A percentile compares a stretch with the other conserved stretches of the same genome.
Conservation (phyloP, 2,797 vertebrate species). For the Semotilus atromaculatus region DNA sequence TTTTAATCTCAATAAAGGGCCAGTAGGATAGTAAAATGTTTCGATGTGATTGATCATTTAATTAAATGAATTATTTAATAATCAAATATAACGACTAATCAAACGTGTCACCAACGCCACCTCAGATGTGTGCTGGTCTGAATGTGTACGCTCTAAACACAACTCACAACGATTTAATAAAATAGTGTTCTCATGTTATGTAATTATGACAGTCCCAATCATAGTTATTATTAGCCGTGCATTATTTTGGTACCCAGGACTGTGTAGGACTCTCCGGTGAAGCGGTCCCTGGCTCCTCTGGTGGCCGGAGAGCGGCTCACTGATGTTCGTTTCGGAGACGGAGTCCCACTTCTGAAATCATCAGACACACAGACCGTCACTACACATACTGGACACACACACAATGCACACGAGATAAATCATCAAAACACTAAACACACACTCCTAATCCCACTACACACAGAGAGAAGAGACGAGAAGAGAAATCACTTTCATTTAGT, state of each 20-base stretch:
- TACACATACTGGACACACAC: neutral
- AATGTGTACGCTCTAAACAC: too few relatives aligned
- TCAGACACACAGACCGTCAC: conserved; percentile 4
- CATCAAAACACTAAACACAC: conserved; percentile 27
- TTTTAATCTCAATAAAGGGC: too few relatives aligned
- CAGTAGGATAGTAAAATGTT: too few relatives aligned
- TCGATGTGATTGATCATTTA: too few relatives aligned
- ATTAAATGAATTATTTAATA: too few relatives aligned
- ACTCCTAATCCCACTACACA: conserved; percentile 34
- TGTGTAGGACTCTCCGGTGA: conserved; percentile 94
- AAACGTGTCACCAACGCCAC: too few relatives aligned
- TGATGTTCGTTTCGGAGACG: conserved; percentile 86
- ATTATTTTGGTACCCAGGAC: conserved; percentile 83
- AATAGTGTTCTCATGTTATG: too few relatives aligned
- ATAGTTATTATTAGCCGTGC: too few relatives aligned
- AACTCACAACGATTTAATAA: too few relatives aligned
- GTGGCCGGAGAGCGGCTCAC: conserved; percentile 70
- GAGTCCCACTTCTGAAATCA: conserved; percentile 82
- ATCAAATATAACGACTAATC: too few relatives aligned
- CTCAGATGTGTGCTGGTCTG: too few relatives aligned
- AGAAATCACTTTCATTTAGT: neutral
- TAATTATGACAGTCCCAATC: too few relatives aligned
- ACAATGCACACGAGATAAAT: neutral
- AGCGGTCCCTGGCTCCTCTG: conserved; percentile 85
- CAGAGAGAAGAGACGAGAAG: neutral